These are phyloP conservation scores for Beroe forskalii DNA, from an alignment of 37 sponge, comb jelly and placozoan genomes.

Conservation along the genomic window DNA sequence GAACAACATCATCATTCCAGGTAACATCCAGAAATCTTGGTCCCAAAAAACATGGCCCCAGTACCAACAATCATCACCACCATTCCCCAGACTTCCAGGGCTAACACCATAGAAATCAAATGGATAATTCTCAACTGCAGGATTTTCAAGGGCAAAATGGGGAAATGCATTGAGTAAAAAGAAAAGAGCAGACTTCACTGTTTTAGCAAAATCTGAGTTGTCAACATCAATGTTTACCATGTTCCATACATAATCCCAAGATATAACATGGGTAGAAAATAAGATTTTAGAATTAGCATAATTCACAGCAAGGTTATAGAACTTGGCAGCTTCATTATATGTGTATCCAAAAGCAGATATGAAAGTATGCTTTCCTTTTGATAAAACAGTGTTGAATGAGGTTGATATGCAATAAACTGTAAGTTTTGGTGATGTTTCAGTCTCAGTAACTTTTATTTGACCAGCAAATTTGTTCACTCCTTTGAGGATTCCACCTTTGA, in stretches of 20 bases:
- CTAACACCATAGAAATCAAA: constrained; percentile 36
- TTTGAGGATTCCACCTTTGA: neutral
- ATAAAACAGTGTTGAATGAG: no score
- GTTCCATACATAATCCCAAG: constrained; percentile 16
- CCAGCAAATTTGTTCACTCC: no score
- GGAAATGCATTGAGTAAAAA: constrained; percentile 20
- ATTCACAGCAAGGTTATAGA: constrained; percentile 13
- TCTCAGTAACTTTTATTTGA: no score
- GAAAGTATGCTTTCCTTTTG: neutral
- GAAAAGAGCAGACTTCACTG: constrained; percentile 21
- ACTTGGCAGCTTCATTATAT: neutral
- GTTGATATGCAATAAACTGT: no score
- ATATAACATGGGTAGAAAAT: neutral
- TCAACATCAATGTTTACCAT: constrained; percentile 6
- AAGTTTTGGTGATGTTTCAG: no score
- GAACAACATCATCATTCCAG: constrained; percentile 14
- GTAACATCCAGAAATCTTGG: constrained; percentile 55
- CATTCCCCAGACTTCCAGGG: constrained; percentile 61
- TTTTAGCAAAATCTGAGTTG: neutral
- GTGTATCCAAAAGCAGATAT: neutral
- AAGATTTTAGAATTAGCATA: neutral
- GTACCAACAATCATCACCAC: neutral
- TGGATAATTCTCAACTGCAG: constrained; percentile 7
- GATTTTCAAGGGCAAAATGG: constrained; percentile 52
- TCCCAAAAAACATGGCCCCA: constrained; percentile 65